Base-by-base conservation (phyloP, 2,888 invertebrate species). In the Aquatica leii region DNA sequence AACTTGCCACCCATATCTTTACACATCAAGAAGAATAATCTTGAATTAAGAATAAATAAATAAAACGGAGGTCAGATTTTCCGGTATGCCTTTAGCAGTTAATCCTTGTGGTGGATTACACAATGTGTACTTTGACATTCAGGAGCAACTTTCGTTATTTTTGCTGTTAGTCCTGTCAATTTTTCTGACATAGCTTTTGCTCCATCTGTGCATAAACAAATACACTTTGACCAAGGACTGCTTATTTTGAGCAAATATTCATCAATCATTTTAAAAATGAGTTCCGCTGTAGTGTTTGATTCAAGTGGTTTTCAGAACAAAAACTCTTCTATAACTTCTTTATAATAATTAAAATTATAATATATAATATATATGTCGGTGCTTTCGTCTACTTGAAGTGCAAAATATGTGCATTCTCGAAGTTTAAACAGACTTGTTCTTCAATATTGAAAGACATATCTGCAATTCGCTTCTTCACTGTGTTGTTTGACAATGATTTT, bases 201-300 rank as follows among this genome's bases (percentile, higher is more conserved):
- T 53, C 70, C 69, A 63, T 73, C 72, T 55, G 69, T 70, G 59
- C 69, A 69, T 15, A 73, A 62, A 53, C 64, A 67, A 17, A 74
- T 67, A 61, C 71, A 70, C 15, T 66, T 61, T 9, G 41, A 66
- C 70, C 69, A 74, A 54, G 54, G 48, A 48, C 74, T 61, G 48
- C 57, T 20, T 62, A 69, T 63, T 54, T 66, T 58, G 35, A 37
- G 51, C n/a, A 72, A 58, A 69, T 58, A 70, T 24, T 62, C 65
- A 57, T 73, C 62, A 24, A 74, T 57, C 41, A 67, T 63, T 18
- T 66, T 54, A 59, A 74, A 74, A 62, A 74, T n/a, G n/a, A n/a
- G n/a, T n/a, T n/a, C n/a, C n/a, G n/a, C n/a, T n/a, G n/a, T n/a
- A n/a, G n/a, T n/a, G n/a, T n/a, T n/a, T n/a, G n/a, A n/a, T n/a